These are phyloP conservation scores for Synanthedon vespiformis DNA, from an alignment of 2,888 invertebrate genomes.

Conservation along the genomic window DNA sequence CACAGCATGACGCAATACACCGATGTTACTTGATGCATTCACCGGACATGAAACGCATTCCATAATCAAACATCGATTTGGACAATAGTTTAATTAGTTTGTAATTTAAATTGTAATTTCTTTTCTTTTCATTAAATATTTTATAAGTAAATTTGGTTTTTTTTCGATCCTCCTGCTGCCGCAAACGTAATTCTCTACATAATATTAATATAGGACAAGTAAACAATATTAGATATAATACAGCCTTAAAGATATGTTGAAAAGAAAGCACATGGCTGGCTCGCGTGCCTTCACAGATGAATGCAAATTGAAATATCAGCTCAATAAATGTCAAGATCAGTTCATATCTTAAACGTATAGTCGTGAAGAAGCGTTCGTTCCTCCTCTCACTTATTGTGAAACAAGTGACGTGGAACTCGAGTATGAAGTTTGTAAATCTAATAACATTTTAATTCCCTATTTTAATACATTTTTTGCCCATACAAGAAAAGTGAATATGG, in stretches of 20 bases:
- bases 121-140: no score
- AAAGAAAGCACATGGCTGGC: slow-evolving; percentile 2
- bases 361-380: slow-evolving; percentile 24
- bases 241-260: slow-evolving; percentile 2
- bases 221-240: slow-evolving; percentile 7
- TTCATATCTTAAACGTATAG: slow-evolving; percentile 20
- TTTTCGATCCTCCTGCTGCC: no score
- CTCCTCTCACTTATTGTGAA: slow-evolving; percentile 45
- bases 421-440: neutral
- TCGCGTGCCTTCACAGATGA: slow-evolving; percentile 1
- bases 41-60: no score
- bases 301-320: slow-evolving; percentile 30
- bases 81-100: no score
- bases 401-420: slow-evolving; percentile 17
- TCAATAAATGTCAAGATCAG: slow-evolving; percentile 54
- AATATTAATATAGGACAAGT: neutral
- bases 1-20: no score
- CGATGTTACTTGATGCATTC: no score
- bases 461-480: no score
- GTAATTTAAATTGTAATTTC: no score
- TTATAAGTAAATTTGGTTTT: no score
- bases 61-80: no score
- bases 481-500: no score
- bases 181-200: no score
- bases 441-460: neutral